Evolutionary conservation across 2,113 vertebrate species (phyloP), one percentile per base, ranked within the genome.

Genomic region (Myxocyprinus asiaticus): DNA sequence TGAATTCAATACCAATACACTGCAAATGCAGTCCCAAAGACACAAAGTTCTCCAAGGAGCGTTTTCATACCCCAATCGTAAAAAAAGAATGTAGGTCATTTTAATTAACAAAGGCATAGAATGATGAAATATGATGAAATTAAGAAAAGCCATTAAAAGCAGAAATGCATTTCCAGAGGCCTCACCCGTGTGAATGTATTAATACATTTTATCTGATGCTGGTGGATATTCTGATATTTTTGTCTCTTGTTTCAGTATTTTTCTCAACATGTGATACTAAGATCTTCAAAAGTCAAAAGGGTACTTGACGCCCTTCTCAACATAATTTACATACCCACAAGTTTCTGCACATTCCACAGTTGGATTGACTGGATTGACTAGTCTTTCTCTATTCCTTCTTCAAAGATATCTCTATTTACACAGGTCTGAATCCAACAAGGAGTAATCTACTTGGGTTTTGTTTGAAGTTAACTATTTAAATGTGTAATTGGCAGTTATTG

Each of bases 41-140:
- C 72, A 50, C 45, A 51, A 76, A 86, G 85, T 87, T 85, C 80
- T 72, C 85, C 14, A 77, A 77, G 83, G 76, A 83, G 59, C 45
- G 4, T 66, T 78, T 82, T 83, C 51, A 6, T 65, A 61, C 59
- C 80, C 81, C 66, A 76, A 80, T 88, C 65, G 67, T 72, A 77
- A 73, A 48, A 33, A 66, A 79, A 87, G 79, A 83, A 89, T 87
- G 82, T 85, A 81, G 87, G 87, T 90, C 87, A 89, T 91, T 89
- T 88, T 85, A 87, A 33, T 88, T 7, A n/a, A 85, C 67, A 83
- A 86, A 87, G 81, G 84, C 69, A 81, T 65, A 83, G 82, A 86
- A 88, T 94, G 92, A 94, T 93, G 93, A 93, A 94, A 94, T 81
- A n/a, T 62, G 82, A 77, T 87, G 92, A 92, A 93, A 93, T 86